Conservation (phyloP, 2,797 vertebrate genomes). For the Scarus forsteni region DNA sequence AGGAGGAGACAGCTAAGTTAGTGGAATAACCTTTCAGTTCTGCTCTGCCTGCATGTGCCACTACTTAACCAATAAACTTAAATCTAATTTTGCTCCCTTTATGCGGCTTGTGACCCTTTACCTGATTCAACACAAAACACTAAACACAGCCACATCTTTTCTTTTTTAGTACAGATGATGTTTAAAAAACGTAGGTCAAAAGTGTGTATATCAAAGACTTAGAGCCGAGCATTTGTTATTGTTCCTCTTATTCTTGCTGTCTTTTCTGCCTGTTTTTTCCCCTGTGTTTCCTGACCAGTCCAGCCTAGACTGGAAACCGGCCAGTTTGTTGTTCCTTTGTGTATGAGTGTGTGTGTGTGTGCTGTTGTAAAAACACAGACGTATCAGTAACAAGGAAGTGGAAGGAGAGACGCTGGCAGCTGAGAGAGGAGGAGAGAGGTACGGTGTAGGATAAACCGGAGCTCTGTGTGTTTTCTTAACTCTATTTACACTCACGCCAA, state of each 20-base stretch:
- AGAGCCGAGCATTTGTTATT: constrained; percentile 63
- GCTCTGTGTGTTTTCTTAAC: constrained; percentile 53
- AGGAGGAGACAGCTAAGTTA: constrained; percentile 21
- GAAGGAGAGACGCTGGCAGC: constrained; percentile 52
- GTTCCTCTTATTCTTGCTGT: constrained; percentile 60
- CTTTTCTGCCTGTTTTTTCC: constrained; percentile 71
- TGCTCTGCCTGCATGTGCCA: constrained; percentile 54
- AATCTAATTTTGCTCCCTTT: constrained; percentile 50
- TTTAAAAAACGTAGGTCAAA: constrained; percentile 56
- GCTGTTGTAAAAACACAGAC: constrained; percentile 58
- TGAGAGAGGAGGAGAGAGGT: constrained; percentile 33
- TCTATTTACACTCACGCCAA: constrained; percentile 55
- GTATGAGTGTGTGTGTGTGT: constrained; percentile 30
- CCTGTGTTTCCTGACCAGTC: constrained; percentile 67
- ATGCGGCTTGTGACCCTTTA: constrained; percentile 23
- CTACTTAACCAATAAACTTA: constrained; percentile 61
- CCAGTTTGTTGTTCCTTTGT: constrained; percentile 43
- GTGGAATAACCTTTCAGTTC: constrained; percentile 63
- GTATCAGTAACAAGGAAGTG: constrained; percentile 71
- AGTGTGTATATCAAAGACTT: constrained; percentile 60
- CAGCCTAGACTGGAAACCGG: constrained; percentile 47
- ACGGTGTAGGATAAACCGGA: constrained; percentile 57
- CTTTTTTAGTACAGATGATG: constrained; percentile 16
- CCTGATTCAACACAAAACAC: constrained; percentile 22
- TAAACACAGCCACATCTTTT: constrained; percentile 13